phyloP scores from a whole-genome alignment of 2,797 vertebrate genomes.

The Crossoptilon crossoptilon region DNA sequence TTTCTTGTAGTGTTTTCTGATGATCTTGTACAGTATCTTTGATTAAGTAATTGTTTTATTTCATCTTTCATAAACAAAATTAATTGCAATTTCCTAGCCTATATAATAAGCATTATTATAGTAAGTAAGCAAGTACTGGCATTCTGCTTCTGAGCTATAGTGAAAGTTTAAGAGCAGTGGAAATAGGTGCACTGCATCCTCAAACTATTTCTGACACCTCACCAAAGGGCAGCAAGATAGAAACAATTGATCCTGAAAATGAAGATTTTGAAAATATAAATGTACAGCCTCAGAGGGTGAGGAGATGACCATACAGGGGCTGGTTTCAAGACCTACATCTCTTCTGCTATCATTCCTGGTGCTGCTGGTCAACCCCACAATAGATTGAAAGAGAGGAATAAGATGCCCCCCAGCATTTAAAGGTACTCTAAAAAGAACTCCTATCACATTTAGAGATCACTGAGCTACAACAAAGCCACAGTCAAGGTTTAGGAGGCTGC shows the following conservation, averaged over 20 bases:
- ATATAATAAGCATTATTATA: constrained; percentile 51
- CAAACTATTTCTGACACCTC: neutral
- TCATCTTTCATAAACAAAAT: constrained; percentile 65
- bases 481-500: neutral
- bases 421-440: neutral
- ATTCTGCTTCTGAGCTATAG: constrained; percentile 2
- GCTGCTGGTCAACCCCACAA: neutral
- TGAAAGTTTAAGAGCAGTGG: constrained; percentile 5
- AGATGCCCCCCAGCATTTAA: neutral
- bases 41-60: constrained; percentile 68
- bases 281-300: neutral
- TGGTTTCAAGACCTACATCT: neutral
- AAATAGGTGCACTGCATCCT: neutral
- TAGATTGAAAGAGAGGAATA: constrained; percentile 5
- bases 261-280: neutral
- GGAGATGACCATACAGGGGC: neutral
- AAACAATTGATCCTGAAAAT: neutral
- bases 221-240: neutral
- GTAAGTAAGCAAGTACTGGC: constrained; percentile 45
- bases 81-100: constrained; percentile 61
- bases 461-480: neutral
- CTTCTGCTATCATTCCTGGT: neutral
- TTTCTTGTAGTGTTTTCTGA: constrained; percentile 54
- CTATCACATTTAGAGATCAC: neutral
- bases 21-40: constrained; percentile 38